Conservation (phyloP, 2,113 vertebrate genomes). For the Suncus etruscus region DNA sequence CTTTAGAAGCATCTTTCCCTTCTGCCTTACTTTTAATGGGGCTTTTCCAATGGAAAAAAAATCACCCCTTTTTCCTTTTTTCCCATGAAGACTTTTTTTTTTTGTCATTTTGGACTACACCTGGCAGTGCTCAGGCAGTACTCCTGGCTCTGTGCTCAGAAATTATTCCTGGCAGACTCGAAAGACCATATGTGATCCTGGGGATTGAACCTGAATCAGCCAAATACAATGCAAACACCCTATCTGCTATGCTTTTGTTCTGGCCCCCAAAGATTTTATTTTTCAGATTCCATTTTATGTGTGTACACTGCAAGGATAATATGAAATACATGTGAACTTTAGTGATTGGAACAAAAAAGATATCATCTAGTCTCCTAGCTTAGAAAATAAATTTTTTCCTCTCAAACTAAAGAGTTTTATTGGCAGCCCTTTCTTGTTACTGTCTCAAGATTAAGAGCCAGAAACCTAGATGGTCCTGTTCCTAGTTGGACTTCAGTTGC, state of each 20-base stretch:
- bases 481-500: neutral
- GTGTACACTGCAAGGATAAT: constrained; percentile 28
- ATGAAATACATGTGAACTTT: constrained; percentile 37
- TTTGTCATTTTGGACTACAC: too few relatives aligned
- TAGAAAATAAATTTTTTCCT: neutral
- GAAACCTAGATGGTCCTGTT: neutral
- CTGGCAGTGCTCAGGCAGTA: neutral
- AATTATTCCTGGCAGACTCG: too few relatives aligned
- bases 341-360: neutral
- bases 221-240: too few relatives aligned
- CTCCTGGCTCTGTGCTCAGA: neutral
- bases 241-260: too few relatives aligned
- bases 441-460: neutral
- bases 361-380: neutral
- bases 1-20: neutral
- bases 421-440: neutral
- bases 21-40: neutral
- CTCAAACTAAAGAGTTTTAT: neutral
- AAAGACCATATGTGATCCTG: too few relatives aligned
- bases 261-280: neutral
- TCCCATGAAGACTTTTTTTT: neutral
- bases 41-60: neutral
- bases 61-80: too few relatives aligned
- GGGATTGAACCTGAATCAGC: too few relatives aligned
- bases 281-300: neutral